Evolutionary conservation across 2,113 vertebrate genomes (phyloP).

Genomic region (Axis porcinus): DNA sequence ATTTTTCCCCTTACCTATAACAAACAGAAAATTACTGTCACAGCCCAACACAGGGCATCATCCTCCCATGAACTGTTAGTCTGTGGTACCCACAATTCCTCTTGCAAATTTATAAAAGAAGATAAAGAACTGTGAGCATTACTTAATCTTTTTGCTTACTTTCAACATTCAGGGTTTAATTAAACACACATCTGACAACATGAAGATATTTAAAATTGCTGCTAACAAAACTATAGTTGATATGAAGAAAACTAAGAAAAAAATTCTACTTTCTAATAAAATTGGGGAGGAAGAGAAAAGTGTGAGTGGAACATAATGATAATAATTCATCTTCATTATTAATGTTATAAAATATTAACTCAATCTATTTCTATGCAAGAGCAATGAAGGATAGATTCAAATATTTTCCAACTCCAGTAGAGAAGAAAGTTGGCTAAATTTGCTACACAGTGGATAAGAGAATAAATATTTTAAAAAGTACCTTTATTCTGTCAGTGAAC

Average conservation of each 20-base stretch:
- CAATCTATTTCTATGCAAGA: neutral
- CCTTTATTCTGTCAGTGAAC: slow-evolving; percentile 89
- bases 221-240: neutral
- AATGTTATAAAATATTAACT: neutral
- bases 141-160: neutral
- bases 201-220: neutral
- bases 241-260: neutral
- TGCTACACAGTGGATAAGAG: neutral
- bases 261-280: slow-evolving; percentile 24
- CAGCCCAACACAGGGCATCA: neutral
- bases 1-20: neutral
- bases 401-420: neutral
- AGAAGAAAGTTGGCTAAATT: neutral
- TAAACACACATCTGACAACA: neutral
- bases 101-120: neutral
- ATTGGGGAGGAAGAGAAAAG: slow-evolving; percentile 12
- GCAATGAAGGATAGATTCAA: neutral
- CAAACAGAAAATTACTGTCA: neutral
- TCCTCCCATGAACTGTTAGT: neutral
- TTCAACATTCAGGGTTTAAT: slow-evolving; percentile 4
- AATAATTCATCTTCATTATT: slow-evolving; percentile 12
- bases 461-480: slow-evolving; percentile 51
- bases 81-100: neutral
- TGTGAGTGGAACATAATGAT: neutral
- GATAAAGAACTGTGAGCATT: neutral